Evolutionary conservation across 2,888 invertebrate genomes (phyloP), one percentile per base, ranked within the genome.

Genomic region (Sinelater perroti): DNA sequence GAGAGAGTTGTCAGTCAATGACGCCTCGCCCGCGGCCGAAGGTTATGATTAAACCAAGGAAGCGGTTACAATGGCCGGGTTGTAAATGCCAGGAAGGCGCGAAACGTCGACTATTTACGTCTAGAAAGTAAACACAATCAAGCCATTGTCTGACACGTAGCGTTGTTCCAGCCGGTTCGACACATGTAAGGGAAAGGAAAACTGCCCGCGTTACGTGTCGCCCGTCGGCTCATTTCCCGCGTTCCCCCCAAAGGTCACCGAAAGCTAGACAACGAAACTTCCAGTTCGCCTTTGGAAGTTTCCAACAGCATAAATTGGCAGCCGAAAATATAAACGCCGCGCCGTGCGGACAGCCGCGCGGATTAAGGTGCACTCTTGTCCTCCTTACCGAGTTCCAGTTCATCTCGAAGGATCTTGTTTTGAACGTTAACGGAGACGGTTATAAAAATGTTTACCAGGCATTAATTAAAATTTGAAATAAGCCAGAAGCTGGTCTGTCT

Each of bases 61-160:
- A 14, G 40, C 8, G 4, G 8, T 10, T 3, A 40, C 18, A 40
- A 40, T 13, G 2, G 40, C 4, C n/a, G 16, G 14, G 10, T 40
- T 40, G 40, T 40, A 21, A 40, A 40, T 40, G 40, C 16, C 40
- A 40, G 5, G 10, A 45, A 45, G 30, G 45, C 30, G 45, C 18
- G 30, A 26, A 17, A 38, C 6, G 7, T 7, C 1, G 24, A 44
- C 16, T 30, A 30, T 45, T 45, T 28, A 45, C 11, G 17, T 13
- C 30, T 30, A 45, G 45, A 45, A 45, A 45, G 45, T 45, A 45
- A 45, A 45, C 45, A 45, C 30, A 45, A 45, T 45, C 30, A 11
- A 45, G 10, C 11, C 30, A 45, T 45, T 45, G 45, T 45, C 30
- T 45, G 30, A 13, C 14, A 2, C 11, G 8, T 38, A n/a, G n/a